Evolutionary conservation across 2,888 invertebrate species (phyloP).

Genomic region (Dinocampus coccinellae): DNA sequence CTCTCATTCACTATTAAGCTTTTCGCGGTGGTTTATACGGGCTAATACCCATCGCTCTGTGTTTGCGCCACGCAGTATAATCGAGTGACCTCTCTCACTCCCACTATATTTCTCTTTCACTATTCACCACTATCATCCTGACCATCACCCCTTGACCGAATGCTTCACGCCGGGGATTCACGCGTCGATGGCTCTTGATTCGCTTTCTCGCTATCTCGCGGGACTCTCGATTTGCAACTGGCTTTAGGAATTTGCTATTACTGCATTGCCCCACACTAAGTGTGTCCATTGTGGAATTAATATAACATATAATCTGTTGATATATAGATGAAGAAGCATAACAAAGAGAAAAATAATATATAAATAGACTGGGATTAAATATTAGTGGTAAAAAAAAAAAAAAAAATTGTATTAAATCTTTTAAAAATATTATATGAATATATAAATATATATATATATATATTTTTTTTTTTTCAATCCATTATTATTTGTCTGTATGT

Average conservation of each 20-base stretch:
- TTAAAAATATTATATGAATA: not conserved
- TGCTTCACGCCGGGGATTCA: conserved; percentile 21
- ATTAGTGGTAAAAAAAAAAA: too few species aligned
- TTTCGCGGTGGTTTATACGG: conserved; percentile 15
- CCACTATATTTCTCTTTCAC: too few species aligned
- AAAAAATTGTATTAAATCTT: not conserved
- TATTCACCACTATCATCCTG: too few species aligned
- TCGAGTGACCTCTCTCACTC: conserved; percentile 11
- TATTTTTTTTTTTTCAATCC: not conserved
- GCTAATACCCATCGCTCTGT: conserved; percentile 19
- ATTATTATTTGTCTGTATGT: not conserved
- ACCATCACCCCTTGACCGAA: not conserved
- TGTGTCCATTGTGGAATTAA: not conserved
- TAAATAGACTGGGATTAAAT: too few species aligned
- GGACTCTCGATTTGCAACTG: conserved; percentile 21
- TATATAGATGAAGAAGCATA: not conserved
- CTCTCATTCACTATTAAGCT: not conserved
- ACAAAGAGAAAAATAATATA: too few species aligned
- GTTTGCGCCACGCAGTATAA: conserved; percentile 28
- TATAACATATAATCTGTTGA: not conserved
- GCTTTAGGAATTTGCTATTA: conserved; percentile 27
- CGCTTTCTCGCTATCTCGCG: conserved; percentile 15
- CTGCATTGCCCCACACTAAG: conserved; percentile 6
- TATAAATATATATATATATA: too few species aligned
- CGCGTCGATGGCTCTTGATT: conserved; percentile 26